Evolutionary conservation across 1,140 invertebrate species (phyloP).

Genomic region (Philaenus spumarius): DNA sequence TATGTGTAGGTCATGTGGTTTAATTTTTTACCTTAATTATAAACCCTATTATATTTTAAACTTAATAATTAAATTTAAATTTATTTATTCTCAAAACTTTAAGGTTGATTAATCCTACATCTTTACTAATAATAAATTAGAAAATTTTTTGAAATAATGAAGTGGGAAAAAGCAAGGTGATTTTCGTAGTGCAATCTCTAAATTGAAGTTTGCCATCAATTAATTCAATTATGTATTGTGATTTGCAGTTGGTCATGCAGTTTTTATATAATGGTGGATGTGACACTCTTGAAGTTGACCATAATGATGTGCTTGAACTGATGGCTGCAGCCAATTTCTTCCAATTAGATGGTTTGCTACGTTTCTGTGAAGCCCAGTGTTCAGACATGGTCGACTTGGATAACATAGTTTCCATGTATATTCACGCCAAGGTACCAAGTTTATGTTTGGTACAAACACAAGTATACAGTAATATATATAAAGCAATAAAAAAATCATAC

Average conservation of each 20-base stretch:
- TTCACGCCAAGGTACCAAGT: conserved; percentile 81
- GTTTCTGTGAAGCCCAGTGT: conserved; percentile 79
- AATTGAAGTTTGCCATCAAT: too few species aligned
- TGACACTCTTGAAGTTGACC: conserved; percentile 64
- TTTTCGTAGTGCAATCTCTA: too few species aligned
- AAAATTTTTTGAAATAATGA: too few species aligned
- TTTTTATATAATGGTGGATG: conserved; percentile 86
- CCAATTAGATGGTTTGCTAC: conserved; percentile 74
- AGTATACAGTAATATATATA: too few species aligned
- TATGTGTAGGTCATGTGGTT: too few species aligned
- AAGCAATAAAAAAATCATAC: too few species aligned
- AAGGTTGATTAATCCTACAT: not conserved
- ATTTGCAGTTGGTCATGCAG: conserved; percentile 84
- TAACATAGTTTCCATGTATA: conserved; percentile 87
- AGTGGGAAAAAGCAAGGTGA: too few species aligned
- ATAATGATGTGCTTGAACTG: conserved; percentile 74
- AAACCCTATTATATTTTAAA: too few species aligned
- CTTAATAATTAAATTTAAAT: too few species aligned
- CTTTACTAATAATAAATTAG: not conserved
- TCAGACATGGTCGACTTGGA: conserved; percentile 77
- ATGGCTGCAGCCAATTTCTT: conserved; percentile 91
- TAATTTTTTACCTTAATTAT: too few species aligned
- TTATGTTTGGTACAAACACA: too few species aligned
- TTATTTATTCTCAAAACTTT: too few species aligned
- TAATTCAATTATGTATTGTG: not conserved